phyloP scores from a whole-genome alignment of 2,113 vertebrate species.

The Charina bottae region DNA sequence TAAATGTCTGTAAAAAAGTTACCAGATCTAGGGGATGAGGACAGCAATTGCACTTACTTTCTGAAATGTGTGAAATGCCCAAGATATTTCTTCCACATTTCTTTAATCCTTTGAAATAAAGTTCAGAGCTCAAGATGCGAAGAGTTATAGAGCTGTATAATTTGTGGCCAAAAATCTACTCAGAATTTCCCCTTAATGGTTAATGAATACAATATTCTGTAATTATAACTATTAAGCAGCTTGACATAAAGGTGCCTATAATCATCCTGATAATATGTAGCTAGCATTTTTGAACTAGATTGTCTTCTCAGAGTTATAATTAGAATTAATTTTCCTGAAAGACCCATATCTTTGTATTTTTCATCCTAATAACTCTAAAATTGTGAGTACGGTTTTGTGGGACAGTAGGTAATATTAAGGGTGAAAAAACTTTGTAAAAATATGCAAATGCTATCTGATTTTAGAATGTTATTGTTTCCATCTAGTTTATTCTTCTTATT shows the following conservation, averaged over 20 bases:
- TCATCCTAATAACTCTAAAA: background rate
- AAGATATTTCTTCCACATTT: background rate
- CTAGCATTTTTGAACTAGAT: background rate
- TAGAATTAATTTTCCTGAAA: background rate
- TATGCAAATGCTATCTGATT: background rate
- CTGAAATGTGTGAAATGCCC: background rate
- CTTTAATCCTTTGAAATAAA: background rate
- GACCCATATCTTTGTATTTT: background rate
- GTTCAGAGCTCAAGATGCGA: background rate
- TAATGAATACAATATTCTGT: background rate
- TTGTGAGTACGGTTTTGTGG: background rate
- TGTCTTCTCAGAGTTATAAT: background rate
- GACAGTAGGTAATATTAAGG: background rate
- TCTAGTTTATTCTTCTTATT: background rate
- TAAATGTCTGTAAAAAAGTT: background rate
- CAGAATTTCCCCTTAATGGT: background rate
- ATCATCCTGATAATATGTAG: background rate
- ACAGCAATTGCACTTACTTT: background rate
- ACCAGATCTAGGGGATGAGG: background rate
- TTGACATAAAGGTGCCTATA: background rate
- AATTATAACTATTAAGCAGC: background rate
- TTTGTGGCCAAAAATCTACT: background rate
- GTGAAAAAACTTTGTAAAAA: background rate
- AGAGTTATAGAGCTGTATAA: background rate
- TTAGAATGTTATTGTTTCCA: background rate